phyloP scores from a whole-genome alignment of 1,140 invertebrate species.

The Hylyphantes graminicola region DNA sequence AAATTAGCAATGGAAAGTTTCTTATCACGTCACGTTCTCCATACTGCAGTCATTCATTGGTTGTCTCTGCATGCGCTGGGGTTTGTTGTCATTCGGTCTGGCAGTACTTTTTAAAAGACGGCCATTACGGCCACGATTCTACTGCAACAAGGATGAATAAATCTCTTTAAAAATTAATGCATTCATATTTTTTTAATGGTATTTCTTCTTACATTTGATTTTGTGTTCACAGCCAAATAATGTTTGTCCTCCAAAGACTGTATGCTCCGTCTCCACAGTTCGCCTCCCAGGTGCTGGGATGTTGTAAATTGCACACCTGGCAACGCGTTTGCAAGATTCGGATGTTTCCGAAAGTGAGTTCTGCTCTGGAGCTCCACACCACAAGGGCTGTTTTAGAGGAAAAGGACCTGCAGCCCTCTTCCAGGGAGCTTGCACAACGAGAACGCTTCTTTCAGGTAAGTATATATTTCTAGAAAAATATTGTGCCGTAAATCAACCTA shows the following conservation, averaged over 20 bases:
- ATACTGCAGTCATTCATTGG: too few relatives aligned
- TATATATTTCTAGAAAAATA: too few relatives aligned
- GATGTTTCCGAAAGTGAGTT: neutral
- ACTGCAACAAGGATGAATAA: too few relatives aligned
- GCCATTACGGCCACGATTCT: too few relatives aligned
- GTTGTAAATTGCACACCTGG: neutral
- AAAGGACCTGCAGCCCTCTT: conserved; percentile 1
- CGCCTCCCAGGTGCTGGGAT: neutral
- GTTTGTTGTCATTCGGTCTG: too few relatives aligned
- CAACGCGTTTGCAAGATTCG: neutral
- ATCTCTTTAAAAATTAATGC: too few relatives aligned
- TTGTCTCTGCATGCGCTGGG: too few relatives aligned
- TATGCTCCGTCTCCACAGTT: neutral
- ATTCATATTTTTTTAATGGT: neutral
- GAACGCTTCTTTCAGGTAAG: conserved; percentile 69
- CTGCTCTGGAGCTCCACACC: neutral
- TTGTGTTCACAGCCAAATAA: neutral
- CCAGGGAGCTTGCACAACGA: conserved; percentile 5
- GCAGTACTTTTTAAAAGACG: too few relatives aligned
- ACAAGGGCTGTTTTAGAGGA: neutral
- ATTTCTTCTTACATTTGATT: neutral
- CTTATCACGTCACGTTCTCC: too few relatives aligned
- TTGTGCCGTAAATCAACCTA: too few relatives aligned
- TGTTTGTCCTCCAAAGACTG: neutral
- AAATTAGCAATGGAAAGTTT: too few relatives aligned